Base-by-base conservation (phyloP, 2,797 vertebrate genomes). In the Acomys russatus region DNA sequence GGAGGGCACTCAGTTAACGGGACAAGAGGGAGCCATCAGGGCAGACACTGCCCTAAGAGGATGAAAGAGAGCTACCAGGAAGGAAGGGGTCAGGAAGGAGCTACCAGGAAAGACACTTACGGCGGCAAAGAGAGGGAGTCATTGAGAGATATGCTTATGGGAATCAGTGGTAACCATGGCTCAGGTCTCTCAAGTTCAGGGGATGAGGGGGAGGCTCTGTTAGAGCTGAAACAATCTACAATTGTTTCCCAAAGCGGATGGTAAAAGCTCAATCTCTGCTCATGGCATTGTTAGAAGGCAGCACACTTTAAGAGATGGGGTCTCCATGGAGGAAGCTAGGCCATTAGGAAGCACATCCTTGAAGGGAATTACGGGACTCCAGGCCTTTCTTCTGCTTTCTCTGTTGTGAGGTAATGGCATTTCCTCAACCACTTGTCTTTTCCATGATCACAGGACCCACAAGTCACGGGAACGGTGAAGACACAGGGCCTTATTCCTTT, bases 201-300 rank as follows among this genome's bases (percentile, higher is more conserved):
- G 3, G 1, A 9, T 3, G 4, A 2, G 25, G 7, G 11, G 5
- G 23, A 82, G 30, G 12, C 12, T 85, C 20, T 44, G 12, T 2
- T 17, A 25, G 59, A 11, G 22, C 6, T 33, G n/a, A 56, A 61
- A 20, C 20, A 20, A 25, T 20, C 3, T n/a, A 63, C 12, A 9
- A 0, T n/a, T 12, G 15, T 49, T 4, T 64, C n/a, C 20, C 63
- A 68, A 77, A 33, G 49, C 28, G 14, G 6, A 15, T 33, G 4
- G 56, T 33, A 38, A 68, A 82, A 6, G 9, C 22, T 76, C 35
- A 38, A 14, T 66, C 10, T 64, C 61, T 38, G 70, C 12, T 76
- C 35, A 30, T 54, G 23, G 6, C 30, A 12, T 1, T 54, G 0
- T 20, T 25, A 11, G 25, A 30, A n/a, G 59, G 8, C 23, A 11